Base-by-base conservation (phyloP, 2,797 vertebrate genomes). In the Schizopygopsis malacanthus region DNA sequence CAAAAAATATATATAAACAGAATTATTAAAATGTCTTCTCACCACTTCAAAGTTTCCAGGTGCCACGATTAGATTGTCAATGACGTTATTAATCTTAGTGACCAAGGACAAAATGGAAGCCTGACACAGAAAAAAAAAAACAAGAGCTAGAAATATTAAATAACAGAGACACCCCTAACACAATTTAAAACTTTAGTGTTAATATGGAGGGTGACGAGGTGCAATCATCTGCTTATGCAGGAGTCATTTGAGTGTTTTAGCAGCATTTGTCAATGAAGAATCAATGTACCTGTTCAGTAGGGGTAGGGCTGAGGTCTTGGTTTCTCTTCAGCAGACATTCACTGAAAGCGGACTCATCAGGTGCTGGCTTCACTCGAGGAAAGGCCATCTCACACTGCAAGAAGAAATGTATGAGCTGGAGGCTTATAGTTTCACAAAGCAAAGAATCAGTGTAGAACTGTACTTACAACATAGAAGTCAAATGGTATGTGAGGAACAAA, bases 1-100 rank as follows among this genome's bases (percentile, higher is more conserved):
- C 28, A 28, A 1, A 56, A 37, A 77, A 37, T 43, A 8, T 3
- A 20, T 5, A 0, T 37, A 20, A 1, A 22, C 4, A n/a, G 16
- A 33, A 4, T 22, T 15, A 37, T 13, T 28, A 25, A 84, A 47
- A 28, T 79, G 39, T 18, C 5, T 20, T 37, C 97, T 97, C 87
- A 99, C 98, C 97, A 99, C 98, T 96, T 99, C 98, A 80, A 99
- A 99, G 11, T 95, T 99, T 1, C 98, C 98, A 0, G 98, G 98
- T 0, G 98, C 98, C 56, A 99, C 98, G 0, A 99, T 99, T 84
- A 99, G 92, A 89, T 99, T 99, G 88, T 99, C 98, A 0, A 99
- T 99, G 77, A 99, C 97, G 0, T 99, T 99, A 92, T 99, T 99
- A 90, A 99, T 99, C 93, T 99, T 99, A 50, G 98, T 99, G 89